These are phyloP conservation scores for Cephus pygmeus DNA, from an alignment of 2,888 invertebrate species.

Conservation along the genomic window DNA sequence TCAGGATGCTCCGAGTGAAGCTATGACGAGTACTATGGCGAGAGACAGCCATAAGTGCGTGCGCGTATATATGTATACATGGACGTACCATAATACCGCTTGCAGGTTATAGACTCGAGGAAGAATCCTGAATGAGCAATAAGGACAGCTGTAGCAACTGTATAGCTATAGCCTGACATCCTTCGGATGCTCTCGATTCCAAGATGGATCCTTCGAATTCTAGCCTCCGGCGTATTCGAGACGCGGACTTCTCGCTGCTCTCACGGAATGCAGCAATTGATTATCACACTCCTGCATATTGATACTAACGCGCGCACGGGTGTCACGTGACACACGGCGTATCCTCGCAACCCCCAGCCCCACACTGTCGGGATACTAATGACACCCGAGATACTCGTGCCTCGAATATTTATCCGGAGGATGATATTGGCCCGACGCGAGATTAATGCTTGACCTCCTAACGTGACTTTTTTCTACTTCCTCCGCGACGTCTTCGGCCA, in stretches of 20 bases:
- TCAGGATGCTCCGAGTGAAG: not conserved
- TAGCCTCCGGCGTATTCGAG: conserved; percentile 41
- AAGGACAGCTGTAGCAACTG: not conserved
- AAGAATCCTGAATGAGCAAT: not conserved
- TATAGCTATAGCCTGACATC: not conserved
- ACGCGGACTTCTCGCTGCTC: conserved; percentile 48
- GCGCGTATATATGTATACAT: not conserved
- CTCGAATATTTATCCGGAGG: conserved; percentile 59
- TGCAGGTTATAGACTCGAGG: not conserved
- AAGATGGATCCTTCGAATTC: not conserved
- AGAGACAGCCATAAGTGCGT: not conserved
- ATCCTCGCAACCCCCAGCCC: not conserved
- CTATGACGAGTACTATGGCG: not conserved
- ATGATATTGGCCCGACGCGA: conserved; percentile 61
- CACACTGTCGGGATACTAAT: conserved; percentile 33
- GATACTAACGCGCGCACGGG: conserved; percentile 41
- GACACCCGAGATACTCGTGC: conserved; percentile 52
- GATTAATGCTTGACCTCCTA: conserved; percentile 58
- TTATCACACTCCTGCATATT: conserved; percentile 61
- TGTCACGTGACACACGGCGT: conserved; percentile 25
- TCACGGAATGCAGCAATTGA: conserved; percentile 61
- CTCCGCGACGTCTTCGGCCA: not conserved
- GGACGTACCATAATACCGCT: not conserved
- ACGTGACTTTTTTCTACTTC: not conserved
- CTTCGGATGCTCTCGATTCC: not conserved